A percentile compares a stretch with the other conserved stretches of the same genome.
Evolutionary conservation across 2,888 invertebrate species (phyloP).

Genomic region (Pyrrhia umbra): DNA sequence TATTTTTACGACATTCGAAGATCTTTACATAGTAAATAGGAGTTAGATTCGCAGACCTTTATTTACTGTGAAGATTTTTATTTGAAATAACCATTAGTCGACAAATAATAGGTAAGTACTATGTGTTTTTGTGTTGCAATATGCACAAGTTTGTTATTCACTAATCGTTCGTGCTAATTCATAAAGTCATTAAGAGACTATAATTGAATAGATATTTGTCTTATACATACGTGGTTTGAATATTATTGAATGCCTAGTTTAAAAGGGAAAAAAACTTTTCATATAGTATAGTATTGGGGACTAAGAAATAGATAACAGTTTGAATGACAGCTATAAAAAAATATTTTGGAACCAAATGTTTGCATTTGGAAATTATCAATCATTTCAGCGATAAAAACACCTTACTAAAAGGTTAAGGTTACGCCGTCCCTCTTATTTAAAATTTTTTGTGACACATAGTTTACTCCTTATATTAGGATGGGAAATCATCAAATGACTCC

Average conservation of each 20-base stretch:
- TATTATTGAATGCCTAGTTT: background rate
- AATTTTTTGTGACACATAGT: background rate
- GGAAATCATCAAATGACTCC: too few species aligned
- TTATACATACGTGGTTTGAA: background rate
- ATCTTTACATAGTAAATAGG: constrained; percentile 5
- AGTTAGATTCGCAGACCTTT: constrained; percentile 10
- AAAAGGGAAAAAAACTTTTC: background rate
- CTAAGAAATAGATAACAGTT: too few species aligned
- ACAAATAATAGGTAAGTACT: background rate
- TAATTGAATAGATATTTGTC: background rate
- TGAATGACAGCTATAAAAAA: too few species aligned
- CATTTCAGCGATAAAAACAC: too few species aligned
- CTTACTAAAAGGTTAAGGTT: too few species aligned
- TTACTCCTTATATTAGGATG: too few species aligned
- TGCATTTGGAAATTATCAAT: too few species aligned
- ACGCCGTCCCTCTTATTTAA: too few species aligned
- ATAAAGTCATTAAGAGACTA: background rate
- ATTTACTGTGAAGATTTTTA: constrained; percentile 25
- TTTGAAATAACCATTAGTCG: constrained; percentile 28
- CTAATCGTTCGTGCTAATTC: constrained; percentile 24
- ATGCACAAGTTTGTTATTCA: constrained; percentile 17
- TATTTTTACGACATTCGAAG: constrained; percentile 9
- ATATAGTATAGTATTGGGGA: too few species aligned
- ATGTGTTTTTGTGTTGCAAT: constrained; percentile 28
- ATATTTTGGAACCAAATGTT: too few species aligned